These are phyloP conservation scores for Drosophila borborema DNA, from an alignment of 2,888 invertebrate species.

Conservation along the genomic window DNA sequence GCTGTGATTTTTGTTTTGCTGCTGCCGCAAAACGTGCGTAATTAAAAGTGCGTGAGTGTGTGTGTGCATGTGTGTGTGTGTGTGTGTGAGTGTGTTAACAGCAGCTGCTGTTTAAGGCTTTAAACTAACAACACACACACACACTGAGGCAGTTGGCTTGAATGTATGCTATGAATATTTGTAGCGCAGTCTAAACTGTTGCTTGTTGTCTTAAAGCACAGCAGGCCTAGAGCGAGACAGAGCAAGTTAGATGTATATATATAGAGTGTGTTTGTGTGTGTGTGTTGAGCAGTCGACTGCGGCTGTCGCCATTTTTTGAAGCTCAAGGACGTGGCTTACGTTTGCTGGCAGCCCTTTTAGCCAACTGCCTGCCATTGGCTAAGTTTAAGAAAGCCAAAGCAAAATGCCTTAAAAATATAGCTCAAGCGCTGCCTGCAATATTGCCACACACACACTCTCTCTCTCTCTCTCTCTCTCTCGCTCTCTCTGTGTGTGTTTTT, in stretches of 20 bases:
- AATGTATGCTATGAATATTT: conserved; percentile 35
- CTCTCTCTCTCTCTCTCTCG: too few relatives aligned
- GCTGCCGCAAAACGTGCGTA: conserved; percentile 78
- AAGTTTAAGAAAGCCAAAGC: conserved; percentile 62
- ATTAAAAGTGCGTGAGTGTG: conserved; percentile 66
- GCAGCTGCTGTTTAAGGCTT: conserved; percentile 48
- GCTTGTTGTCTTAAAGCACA: conserved; percentile 42
- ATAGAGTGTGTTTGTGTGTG: not conserved
- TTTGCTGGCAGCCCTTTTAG: conserved; percentile 40
- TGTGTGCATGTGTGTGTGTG: conserved; percentile 24
- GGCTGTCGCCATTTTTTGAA: conserved; percentile 54
- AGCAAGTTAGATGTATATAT: not conserved
- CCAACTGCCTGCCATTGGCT: conserved; percentile 32
- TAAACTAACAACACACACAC: conserved; percentile 45
- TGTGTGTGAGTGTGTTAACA: conserved; percentile 17
- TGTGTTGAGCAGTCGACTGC: not conserved
- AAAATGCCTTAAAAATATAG: conserved; percentile 43
- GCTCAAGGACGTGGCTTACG: conserved; percentile 64
- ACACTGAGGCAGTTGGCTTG: conserved; percentile 17
- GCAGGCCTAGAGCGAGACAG: conserved; percentile 6
- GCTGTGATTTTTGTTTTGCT: conserved; percentile 64
- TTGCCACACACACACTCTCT: too few relatives aligned
- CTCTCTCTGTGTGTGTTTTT: conserved; percentile 44
- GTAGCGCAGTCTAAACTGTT: conserved; percentile 62
- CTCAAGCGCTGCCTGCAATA: not conserved